phyloP scores from a whole-genome alignment of 2,888 invertebrate species.

The Clivina fossor region DNA sequence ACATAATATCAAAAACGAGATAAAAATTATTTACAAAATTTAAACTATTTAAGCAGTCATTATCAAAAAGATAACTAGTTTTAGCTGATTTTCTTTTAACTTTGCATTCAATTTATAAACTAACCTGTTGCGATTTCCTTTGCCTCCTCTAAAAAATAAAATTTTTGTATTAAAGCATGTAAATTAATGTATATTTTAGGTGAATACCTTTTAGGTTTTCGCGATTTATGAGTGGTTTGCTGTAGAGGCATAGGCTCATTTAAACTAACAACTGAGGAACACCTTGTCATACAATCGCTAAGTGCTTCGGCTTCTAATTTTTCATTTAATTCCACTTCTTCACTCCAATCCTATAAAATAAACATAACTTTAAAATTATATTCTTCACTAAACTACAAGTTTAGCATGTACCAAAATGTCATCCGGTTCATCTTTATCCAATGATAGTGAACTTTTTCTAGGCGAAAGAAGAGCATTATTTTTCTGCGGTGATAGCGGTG shows the following conservation, averaged over 20 bases:
- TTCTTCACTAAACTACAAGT: conserved; percentile 2
- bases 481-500: conserved; percentile 40
- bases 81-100: no score
- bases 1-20: no score
- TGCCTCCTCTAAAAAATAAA: conserved; percentile 40
- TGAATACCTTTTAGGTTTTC: conserved; percentile 54
- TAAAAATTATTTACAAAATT: no score
- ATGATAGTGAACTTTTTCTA: conserved; percentile 5
- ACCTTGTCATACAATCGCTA: conserved; percentile 56
- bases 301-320: conserved; percentile 54
- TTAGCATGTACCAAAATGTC: conserved; percentile 26
- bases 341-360: conserved; percentile 60
- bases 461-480: conserved; percentile 6
- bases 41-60: no score
- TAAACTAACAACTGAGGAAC: conserved; percentile 58
- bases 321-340: conserved; percentile 61
- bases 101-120: conserved; percentile 19
- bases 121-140: conserved; percentile 45
- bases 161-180: conserved; percentile 7
- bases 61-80: no score
- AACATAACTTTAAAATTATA: neutral
- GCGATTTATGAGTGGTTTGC: conserved; percentile 42
- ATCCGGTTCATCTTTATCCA: conserved; percentile 10
- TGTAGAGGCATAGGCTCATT: conserved; percentile 44
- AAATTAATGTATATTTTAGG: conserved; percentile 8